phyloP scores from a whole-genome alignment of 2,797 vertebrate species.

The Rhodeus uyekii region DNA sequence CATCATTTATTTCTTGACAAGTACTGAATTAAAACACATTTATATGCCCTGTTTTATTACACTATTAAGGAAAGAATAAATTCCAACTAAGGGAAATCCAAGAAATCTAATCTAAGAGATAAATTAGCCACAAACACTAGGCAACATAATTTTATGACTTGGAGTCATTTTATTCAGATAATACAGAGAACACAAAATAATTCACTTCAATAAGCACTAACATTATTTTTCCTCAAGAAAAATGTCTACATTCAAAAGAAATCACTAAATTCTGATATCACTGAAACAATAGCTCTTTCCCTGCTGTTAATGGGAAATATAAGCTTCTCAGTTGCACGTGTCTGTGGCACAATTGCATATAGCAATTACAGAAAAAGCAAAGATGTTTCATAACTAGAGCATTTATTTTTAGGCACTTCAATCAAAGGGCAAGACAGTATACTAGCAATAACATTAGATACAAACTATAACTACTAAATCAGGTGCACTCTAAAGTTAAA shows the following conservation, averaged over 20 bases:
- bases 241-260: constrained; percentile 6
- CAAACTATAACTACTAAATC: background rate
- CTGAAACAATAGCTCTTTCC: background rate
- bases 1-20: too few relatives aligned
- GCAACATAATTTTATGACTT: background rate
- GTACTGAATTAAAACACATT: too few relatives aligned
- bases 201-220: background rate
- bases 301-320: background rate
- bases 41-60: background rate
- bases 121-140: too few relatives aligned
- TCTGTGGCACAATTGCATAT: background rate
- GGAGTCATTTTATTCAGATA: background rate
- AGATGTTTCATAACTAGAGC: background rate
- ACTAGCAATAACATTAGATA: background rate
- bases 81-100: too few relatives aligned
- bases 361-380: background rate
- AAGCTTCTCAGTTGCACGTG: background rate
- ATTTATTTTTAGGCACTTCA: constrained; percentile 32
- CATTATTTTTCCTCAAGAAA: background rate
- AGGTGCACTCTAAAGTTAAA: constrained; percentile 2
- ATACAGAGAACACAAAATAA: background rate
- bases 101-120: too few relatives aligned
- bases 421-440: constrained; percentile 5
- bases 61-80: too few relatives aligned
- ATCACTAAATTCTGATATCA: background rate